Percentiles rank a stretch among this genome's conserved stretches.
Evolutionary conservation across 2,113 vertebrate genomes (phyloP).

Genomic region (Phyllostomus hastatus): DNA sequence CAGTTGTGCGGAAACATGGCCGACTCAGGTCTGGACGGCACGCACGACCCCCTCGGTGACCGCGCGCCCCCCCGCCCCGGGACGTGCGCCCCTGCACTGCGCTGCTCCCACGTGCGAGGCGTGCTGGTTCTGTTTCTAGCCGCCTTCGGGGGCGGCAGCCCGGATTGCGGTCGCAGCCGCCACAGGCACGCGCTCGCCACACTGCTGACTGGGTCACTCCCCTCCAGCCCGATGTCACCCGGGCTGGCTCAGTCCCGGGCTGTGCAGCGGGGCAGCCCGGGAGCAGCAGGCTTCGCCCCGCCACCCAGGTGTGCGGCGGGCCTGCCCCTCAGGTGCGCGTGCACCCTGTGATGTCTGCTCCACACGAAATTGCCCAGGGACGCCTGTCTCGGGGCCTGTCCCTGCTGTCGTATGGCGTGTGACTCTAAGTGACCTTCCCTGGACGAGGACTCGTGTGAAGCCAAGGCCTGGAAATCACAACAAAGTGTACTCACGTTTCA

Average conservation of each 20-base stretch:
- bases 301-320: background rate
- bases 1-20: no score
- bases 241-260: no score
- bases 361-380: rapidly evolving
- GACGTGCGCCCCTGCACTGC: no score
- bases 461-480: rapidly evolving
- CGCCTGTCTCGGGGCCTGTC: background rate
- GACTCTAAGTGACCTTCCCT: rapidly evolving
- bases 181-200: no score
- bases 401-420: background rate
- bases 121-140: no score
- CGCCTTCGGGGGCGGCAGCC: no score
- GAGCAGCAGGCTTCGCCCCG: background rate
- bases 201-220: no score
- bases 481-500: background rate
- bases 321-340: rapidly evolving
- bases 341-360: background rate
- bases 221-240: no score
- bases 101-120: no score
- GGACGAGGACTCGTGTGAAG: rapidly evolving
- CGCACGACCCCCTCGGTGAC: no score
- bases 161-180: no score
- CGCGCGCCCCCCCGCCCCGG: rapidly evolving
- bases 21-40: no score
- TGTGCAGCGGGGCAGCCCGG: background rate